These are phyloP conservation scores for Enchytraeus crypticus DNA, from an alignment of 2,888 invertebrate genomes.

Conservation along the genomic window DNA sequence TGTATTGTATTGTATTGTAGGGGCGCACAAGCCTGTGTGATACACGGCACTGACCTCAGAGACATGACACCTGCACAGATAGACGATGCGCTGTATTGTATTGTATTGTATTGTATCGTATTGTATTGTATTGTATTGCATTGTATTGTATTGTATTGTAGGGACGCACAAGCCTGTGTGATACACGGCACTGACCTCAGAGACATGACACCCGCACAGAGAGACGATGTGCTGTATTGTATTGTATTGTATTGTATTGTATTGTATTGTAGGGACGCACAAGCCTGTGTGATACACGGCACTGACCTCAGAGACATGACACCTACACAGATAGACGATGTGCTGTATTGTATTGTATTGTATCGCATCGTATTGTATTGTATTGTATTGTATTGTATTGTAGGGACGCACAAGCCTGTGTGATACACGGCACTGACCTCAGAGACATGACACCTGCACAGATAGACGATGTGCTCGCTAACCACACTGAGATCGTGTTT, in stretches of 20 bases:
- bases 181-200: slow-evolving; percentile 67
- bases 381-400: slow-evolving; percentile 16
- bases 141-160: too few species aligned
- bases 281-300: slow-evolving; percentile 48
- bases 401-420: slow-evolving; percentile 48
- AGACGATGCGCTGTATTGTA: slow-evolving; percentile 84
- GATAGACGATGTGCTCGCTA: slow-evolving; percentile 80
- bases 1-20: too few species aligned
- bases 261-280: slow-evolving; percentile 42
- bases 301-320: slow-evolving; percentile 71
- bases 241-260: too few species aligned
- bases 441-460: slow-evolving; percentile 73
- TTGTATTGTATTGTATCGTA: too few species aligned
- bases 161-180: slow-evolving; percentile 48
- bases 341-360: too few species aligned
- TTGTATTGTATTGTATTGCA: too few species aligned
- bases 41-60: slow-evolving; percentile 59
- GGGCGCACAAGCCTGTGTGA: slow-evolving; percentile 48
- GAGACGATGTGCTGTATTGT: too few species aligned
- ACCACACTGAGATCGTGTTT: slow-evolving; percentile 91
- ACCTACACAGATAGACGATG: slow-evolving; percentile 76
- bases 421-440: slow-evolving; percentile 56
- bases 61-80: slow-evolving; percentile 74
- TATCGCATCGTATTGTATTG: too few species aligned
- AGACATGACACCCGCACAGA: slow-evolving; percentile 70